A percentile compares a stretch with the other conserved stretches of the same genome.
Conservation (phyloP, 2,888 invertebrate species). For the Scaptomyza flava region DNA sequence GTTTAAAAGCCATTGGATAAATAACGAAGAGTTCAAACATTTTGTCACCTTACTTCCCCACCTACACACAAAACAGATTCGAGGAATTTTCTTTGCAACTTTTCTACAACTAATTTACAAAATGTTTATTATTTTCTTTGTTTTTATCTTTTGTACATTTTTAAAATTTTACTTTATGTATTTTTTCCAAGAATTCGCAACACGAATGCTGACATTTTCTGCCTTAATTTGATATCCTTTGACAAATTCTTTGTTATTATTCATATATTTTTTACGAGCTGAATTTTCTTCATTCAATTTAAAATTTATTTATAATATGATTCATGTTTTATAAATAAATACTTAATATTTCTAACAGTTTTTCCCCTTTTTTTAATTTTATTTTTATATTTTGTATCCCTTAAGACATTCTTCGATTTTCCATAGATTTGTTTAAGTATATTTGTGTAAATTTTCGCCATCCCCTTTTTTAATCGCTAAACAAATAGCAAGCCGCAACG, state of each 20-base stretch:
- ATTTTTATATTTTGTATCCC: background rate
- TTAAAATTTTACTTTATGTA: background rate
- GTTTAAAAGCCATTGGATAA: too few relatives aligned
- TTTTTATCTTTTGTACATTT: too few relatives aligned
- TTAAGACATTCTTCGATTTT: background rate
- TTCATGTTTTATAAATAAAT: background rate
- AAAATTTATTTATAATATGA: too few relatives aligned
- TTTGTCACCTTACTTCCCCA: background rate
- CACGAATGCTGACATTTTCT: background rate
- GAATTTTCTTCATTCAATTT: too few relatives aligned
- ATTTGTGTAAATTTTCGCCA: background rate
- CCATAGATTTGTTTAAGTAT: background rate
- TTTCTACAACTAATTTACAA: too few relatives aligned
- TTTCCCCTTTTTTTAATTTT: background rate
- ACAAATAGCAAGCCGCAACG: slow-evolving; percentile 66
- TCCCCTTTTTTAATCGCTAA: slow-evolving; percentile 37
- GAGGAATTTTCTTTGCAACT: background rate
- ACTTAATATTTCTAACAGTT: background rate
- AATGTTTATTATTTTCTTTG: too few relatives aligned
- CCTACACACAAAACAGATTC: background rate
- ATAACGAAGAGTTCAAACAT: too few relatives aligned
- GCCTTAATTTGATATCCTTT: background rate
- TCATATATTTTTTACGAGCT: background rate
- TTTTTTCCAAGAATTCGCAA: background rate
- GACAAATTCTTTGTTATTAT: background rate